Conservation (phyloP, 2,113 vertebrate genomes). For the Paramormyrops kingsleyae region DNA sequence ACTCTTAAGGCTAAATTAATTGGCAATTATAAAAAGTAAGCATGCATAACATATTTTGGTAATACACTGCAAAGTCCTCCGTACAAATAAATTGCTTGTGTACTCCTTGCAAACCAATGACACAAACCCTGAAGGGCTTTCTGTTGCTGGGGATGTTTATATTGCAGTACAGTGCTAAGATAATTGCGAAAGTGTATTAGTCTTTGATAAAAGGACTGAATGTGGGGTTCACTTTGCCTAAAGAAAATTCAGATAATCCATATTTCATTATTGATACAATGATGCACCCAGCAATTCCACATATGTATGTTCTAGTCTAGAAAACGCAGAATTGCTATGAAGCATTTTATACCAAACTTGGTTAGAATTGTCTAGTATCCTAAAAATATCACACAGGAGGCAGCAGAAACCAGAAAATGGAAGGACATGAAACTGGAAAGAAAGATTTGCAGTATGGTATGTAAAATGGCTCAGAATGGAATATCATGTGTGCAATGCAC, state of each 20-base stretch:
- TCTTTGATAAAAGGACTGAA: not conserved
- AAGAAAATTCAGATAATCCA: not conserved
- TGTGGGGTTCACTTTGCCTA: not conserved
- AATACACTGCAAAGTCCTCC: not conserved
- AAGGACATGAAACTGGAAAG: constrained; percentile 3
- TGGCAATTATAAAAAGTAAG: not conserved
- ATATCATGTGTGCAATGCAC: constrained; percentile 57
- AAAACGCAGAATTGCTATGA: not conserved
- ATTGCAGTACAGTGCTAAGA: not conserved
- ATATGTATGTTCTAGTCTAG: not conserved
- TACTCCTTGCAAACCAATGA: not conserved
- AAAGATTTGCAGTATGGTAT: not conserved
- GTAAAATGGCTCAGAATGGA: constrained; percentile 19
- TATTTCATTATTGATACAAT: not conserved
- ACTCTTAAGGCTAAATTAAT: not conserved
- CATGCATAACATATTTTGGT: not conserved
- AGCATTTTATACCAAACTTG: not conserved
- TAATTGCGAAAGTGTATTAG: not conserved
- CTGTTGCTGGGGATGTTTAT: not conserved
- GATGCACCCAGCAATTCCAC: not conserved
- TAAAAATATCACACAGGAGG: constrained; percentile 3
- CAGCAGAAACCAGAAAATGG: not conserved
- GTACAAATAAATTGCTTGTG: not conserved
- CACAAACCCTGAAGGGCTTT: not conserved
- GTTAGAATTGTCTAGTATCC: not conserved